A percentile compares a stretch with the other conserved stretches of the same genome.
phyloP scores from a whole-genome alignment of 2,797 vertebrate genomes.

The Geotrypetes seraphini region DNA sequence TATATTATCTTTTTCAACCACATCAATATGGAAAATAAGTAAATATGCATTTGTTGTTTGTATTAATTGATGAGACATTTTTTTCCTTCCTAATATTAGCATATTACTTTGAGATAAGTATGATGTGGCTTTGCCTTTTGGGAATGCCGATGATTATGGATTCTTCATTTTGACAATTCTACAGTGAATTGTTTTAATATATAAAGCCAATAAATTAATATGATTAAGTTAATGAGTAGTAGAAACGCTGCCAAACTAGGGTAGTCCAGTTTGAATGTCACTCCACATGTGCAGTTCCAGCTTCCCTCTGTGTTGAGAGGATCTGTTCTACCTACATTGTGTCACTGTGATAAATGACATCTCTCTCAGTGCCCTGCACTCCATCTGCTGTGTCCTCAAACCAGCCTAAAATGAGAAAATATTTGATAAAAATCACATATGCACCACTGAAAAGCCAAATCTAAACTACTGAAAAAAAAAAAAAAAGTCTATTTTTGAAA shows the following conservation, averaged over 20 bases:
- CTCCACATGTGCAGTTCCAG: constrained; percentile 34
- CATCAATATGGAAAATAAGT: too few relatives aligned
- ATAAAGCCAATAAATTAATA: constrained; percentile 57
- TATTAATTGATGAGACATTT: too few relatives aligned
- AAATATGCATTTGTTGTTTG: too few relatives aligned
- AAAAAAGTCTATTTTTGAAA: constrained; percentile 29
- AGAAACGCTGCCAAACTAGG: constrained; percentile 44
- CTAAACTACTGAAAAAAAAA: constrained; percentile 20
- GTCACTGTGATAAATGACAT: constrained; percentile 71
- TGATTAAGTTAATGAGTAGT: constrained; percentile 55
- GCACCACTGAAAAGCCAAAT: constrained; percentile 8
- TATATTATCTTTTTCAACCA: too few relatives aligned
- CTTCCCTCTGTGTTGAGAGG: constrained; percentile 50
- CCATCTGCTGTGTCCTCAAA: constrained; percentile 58
- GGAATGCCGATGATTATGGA: constrained; percentile 36
- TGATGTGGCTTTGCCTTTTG: constrained; percentile 16
- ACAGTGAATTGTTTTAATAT: constrained; percentile 49
- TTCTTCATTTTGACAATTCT: constrained; percentile 40
- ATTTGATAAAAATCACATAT: constrained; percentile 41
- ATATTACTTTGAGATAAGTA: too few relatives aligned
- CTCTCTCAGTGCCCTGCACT: constrained; percentile 59
- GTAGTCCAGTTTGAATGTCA: constrained; percentile 28
- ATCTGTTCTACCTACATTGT: constrained; percentile 53
- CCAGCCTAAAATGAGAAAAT: constrained; percentile 30
- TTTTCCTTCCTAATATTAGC: too few relatives aligned